Base-by-base conservation (phyloP, 2,797 vertebrate species). In the Micromesistius poutassou region DNA sequence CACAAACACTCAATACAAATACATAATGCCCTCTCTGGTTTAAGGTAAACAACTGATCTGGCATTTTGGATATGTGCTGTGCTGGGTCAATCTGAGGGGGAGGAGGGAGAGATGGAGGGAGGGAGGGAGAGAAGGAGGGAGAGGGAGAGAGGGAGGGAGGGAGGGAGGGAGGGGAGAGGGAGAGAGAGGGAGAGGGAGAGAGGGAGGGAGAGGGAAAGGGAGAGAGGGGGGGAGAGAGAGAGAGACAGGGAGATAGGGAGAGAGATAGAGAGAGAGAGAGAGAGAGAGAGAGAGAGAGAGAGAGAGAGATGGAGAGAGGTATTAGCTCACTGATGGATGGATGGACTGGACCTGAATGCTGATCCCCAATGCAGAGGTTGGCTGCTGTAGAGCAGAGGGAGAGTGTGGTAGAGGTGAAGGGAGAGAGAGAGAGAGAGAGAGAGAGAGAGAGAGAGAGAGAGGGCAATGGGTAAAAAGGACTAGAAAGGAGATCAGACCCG, bases 361-460 rank as follows among this genome's bases (percentile, higher is more conserved):
- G 84, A 92, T 83, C 81, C 78, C 30, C 75, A 81, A 85, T 84
- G 83, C 84, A 82, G 83, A 86, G 82, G 72, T 83, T 46, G 9
- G 42, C 50, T 35, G 72, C 76, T 74, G 50, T 40, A 31, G 30
- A 84, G 76, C 35, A 30, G 76, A 66, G 66, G 9, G 62, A 66
- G 75, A 35, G 22, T 78, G 38, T 1, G 16, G 3, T 70, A 33
- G 74, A 28, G 28, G 35, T 8, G 70, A 10, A 42, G 33, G 14
- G 25, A 14, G 35, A 71, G 33, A 42, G 12, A 30, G 7, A 35
- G 50, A 75, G 30, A 35, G 74, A 66, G 10, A 35, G 19, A 38
- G 71, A 66, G 25, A 50, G 76, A 28, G 42, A 75, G 30, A 35
- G 74, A 66, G 10, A 35, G 19, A 38, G 71, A 66, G 25, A 50